Evolutionary conservation across 1,140 invertebrate species (phyloP), one percentile per base, ranked within the genome.

Genomic region (Cotesia vestalis): DNA sequence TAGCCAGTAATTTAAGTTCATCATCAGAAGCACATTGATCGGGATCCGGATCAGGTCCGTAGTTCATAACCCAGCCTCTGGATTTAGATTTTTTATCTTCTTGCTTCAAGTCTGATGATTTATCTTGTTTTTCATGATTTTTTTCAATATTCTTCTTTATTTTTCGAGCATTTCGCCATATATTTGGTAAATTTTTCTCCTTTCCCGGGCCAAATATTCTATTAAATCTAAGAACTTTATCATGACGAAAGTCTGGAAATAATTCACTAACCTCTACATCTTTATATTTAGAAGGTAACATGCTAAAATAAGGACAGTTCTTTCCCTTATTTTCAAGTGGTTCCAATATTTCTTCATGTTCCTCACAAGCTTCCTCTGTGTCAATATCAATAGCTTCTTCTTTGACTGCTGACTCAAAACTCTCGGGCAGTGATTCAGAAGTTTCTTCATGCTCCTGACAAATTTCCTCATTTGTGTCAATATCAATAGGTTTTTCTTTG

Each of bases 271-370:
- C 96, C 88, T 98, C 91, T 9, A 96, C 89, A 86, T 96, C 92
- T 8, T 92, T 93, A 88, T 98, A 97, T 88, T 98, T 98, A 0
- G 94, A 95, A 1, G 97, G 97, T 60, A 98, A 82, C 94, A 98
- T 98, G 27, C 95, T 95, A 17, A 96, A 96, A 57, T 98, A 84
- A 4, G 97, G 97, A 11, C 78, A 73, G 11, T 38, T 51, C 60
- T 83, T 83, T 51, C 86, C 84, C 0, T 88, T 86, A 73, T 80
- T 67, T 64, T 89, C 87, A 4, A 92, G 6, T 46, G 38, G 92
- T 36, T 93, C 93, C 4, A 93, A 93, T 93, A 94, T 94, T 46
- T 94, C 87, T 55, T 89, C 87, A 9, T 87, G 88, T 79, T 94
- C 92, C 0, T 87, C 86, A 86, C 91, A 89, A 80, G 85, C 86